Evolutionary conservation across 1,140 invertebrate species (phyloP).

Genomic region (Nasonia longicornis): DNA sequence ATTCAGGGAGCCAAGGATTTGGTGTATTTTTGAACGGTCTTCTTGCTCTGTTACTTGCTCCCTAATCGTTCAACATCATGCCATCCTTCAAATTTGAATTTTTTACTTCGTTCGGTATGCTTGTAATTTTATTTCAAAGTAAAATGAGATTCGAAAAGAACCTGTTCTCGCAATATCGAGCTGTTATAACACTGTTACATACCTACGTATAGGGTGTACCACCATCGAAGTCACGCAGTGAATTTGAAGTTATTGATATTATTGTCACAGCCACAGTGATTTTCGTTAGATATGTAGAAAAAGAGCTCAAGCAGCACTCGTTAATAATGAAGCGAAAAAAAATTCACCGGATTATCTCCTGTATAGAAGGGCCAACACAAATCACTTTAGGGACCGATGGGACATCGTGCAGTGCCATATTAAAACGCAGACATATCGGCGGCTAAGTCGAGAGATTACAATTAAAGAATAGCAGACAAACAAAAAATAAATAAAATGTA

Average conservation of each 20-base stretch:
- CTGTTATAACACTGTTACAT: too few species aligned
- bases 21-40: not conserved
- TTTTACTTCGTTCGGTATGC: not conserved
- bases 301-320: not conserved
- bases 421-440: slow-evolving; percentile 11
- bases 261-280: not conserved
- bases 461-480: not conserved
- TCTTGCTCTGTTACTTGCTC: not conserved
- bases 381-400: slow-evolving; percentile 28
- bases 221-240: not conserved
- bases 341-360: not conserved
- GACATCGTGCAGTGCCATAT: slow-evolving; percentile 38
- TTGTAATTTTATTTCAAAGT: not conserved
- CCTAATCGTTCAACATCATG: not conserved
- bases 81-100: not conserved
- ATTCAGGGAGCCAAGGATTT: slow-evolving; percentile 1
- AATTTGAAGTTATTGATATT: not conserved
- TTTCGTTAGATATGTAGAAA: not conserved
- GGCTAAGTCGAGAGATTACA: not conserved
- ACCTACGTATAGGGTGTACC: too few species aligned
- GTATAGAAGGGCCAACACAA: slow-evolving; percentile 2
- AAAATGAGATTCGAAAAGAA: not conserved
- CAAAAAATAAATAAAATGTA: not conserved
- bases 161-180: too few species aligned
- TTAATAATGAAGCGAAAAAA: not conserved